Conservation (phyloP, 2,113 vertebrate species). For the Ammodramus savannarum region DNA sequence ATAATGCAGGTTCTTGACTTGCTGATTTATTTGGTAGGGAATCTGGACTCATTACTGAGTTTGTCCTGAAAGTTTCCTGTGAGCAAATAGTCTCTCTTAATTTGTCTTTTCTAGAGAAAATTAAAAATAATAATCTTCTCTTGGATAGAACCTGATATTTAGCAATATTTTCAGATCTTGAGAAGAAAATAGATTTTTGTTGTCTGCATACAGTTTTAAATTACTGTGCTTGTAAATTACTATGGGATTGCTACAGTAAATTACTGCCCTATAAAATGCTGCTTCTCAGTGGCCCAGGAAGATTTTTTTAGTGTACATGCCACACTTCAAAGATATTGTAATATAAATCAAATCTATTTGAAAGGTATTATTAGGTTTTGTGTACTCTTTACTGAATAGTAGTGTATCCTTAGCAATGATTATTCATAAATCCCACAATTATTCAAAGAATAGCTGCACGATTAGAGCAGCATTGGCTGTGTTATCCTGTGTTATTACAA, state of each 20-base stretch:
- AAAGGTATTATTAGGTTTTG: constrained; percentile 62
- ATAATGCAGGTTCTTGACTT: background rate
- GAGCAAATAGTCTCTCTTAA: background rate
- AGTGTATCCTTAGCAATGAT: constrained; percentile 29
- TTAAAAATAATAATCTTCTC: background rate
- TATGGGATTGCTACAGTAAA: background rate
- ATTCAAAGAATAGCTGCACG: constrained; percentile 56
- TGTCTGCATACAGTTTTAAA: background rate
- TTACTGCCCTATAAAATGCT: background rate
- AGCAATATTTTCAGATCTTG: background rate
- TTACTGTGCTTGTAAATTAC: background rate
- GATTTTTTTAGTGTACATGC: constrained; percentile 7
- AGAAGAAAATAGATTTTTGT: background rate
- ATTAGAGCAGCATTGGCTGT: constrained; percentile 55
- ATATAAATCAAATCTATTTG: constrained; percentile 62
- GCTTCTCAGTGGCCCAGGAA: background rate
- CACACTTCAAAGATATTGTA: constrained; percentile 26
- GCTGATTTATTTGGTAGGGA: background rate
- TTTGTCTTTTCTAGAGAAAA: background rate
- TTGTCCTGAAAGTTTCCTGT: background rate
- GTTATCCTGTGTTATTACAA: constrained; percentile 68
- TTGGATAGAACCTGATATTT: background rate
- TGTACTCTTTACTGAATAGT: constrained; percentile 28
- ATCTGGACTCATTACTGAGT: background rate
- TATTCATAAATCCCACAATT: constrained; percentile 62